Conservation (phyloP, 2,888 invertebrate genomes). For the Drosophila ochracea region DNA sequence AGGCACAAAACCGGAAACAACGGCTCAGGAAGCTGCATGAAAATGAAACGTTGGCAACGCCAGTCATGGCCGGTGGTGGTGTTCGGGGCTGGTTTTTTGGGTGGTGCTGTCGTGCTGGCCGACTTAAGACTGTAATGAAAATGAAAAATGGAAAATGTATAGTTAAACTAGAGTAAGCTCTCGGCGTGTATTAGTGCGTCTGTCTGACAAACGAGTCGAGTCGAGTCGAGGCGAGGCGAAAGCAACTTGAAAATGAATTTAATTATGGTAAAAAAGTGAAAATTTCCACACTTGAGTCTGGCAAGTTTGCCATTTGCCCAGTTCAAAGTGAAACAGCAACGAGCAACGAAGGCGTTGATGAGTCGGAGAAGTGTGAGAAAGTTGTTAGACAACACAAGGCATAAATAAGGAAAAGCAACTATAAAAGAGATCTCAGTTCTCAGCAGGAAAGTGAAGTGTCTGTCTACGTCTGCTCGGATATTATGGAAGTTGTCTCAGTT, state of each 20-base stretch:
- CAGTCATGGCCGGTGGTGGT: neutral
- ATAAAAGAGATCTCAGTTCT: constrained; percentile 15
- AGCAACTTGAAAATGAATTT: constrained; percentile 78
- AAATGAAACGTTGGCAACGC: constrained; percentile 67
- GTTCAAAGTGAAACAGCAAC: neutral
- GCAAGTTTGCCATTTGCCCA: constrained; percentile 66
- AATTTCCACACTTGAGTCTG: constrained; percentile 81
- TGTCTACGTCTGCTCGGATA: constrained; percentile 27
- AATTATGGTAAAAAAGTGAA: constrained; percentile 83
- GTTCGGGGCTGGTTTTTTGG: neutral
- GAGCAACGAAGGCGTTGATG: constrained; percentile 50
- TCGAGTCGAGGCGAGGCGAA: constrained; percentile 37
- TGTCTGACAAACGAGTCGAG: constrained; percentile 35
- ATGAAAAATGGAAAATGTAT: constrained; percentile 69
- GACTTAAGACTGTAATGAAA: constrained; percentile 69
- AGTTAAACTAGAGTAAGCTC: constrained; percentile 54
- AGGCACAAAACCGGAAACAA: constrained; percentile 74
- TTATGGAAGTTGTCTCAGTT: constrained; percentile 32
- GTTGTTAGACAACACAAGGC: constrained; percentile 74
- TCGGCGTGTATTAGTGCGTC: constrained; percentile 22
- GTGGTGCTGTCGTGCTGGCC: constrained; percentile 20
- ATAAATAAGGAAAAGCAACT: constrained; percentile 62
- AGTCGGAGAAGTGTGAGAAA: constrained; percentile 68
- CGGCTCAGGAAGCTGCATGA: constrained; percentile 80
- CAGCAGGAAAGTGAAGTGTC: constrained; percentile 50